These are phyloP conservation scores for Osmerus eperlanus DNA, from an alignment of 2,113 vertebrate genomes.

Conservation along the genomic window DNA sequence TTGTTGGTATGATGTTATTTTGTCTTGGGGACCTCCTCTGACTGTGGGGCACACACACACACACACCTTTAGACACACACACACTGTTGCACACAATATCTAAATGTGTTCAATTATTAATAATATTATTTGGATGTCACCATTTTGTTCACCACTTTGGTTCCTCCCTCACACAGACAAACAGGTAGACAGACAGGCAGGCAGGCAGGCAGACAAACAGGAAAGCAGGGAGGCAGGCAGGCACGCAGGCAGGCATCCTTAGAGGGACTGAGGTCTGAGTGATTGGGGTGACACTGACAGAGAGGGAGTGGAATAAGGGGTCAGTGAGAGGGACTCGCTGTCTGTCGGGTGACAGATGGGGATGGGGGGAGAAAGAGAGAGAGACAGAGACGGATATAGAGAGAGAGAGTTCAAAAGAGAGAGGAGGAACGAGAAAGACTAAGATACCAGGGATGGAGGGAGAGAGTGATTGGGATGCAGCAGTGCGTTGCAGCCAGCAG, in stretches of 20 bases:
- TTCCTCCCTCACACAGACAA: too few species aligned
- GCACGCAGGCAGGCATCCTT: neutral
- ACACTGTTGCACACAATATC: too few species aligned
- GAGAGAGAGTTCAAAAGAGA: slow-evolving; percentile 1
- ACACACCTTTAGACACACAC: neutral
- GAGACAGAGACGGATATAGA: neutral
- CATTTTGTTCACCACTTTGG: too few species aligned
- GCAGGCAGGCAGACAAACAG: too few species aligned
- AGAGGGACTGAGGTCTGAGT: slow-evolving; percentile 9
- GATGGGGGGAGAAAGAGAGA: neutral
- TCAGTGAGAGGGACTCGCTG: neutral
- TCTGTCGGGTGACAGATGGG: neutral
- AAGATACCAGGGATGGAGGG: slow-evolving; percentile 12
- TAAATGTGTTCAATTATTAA: too few species aligned
- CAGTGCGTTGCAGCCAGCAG: slow-evolving; percentile 43
- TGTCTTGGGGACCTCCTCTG: neutral
- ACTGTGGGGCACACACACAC: neutral
- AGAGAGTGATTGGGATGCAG: slow-evolving; percentile 41
- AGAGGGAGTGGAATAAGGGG: neutral
- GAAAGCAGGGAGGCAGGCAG: neutral
- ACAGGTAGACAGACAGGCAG: too few species aligned
- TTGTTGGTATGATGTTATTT: too few species aligned
- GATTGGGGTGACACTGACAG: neutral
- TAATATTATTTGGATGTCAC: too few species aligned
- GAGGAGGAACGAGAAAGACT: neutral